Evolutionary conservation across 2,888 invertebrate species (phyloP).

Genomic region (Belgica antarctica): DNA sequence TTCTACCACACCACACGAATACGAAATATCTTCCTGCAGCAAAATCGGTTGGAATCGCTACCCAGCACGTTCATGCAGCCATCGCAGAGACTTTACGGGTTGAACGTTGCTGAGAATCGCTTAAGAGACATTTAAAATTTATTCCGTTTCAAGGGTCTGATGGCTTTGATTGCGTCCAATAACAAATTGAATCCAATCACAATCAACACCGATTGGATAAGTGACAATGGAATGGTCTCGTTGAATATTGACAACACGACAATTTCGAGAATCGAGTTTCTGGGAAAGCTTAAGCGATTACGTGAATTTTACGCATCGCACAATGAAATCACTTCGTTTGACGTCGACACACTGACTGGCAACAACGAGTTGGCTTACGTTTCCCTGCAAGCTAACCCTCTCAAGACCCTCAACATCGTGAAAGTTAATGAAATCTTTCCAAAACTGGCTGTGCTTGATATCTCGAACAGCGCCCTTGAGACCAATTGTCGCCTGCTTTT

Average conservation of each 20-base stretch:
- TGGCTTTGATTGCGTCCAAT: slow-evolving; percentile 29
- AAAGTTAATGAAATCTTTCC: slow-evolving; percentile 22
- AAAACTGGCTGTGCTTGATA: slow-evolving; percentile 16
- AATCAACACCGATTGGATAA: slow-evolving; percentile 31
- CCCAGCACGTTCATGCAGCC: slow-evolving; percentile 29
- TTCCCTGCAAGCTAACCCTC: slow-evolving; percentile 29
- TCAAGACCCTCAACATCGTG: slow-evolving; percentile 1
- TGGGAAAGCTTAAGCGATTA: slow-evolving; percentile 18
- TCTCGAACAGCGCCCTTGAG: slow-evolving; percentile 5
- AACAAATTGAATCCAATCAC: slow-evolving; percentile 42
- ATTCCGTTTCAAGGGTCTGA: slow-evolving; percentile 42
- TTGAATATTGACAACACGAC: slow-evolving; percentile 42
- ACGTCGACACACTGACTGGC: neutral
- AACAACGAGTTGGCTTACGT: slow-evolving; percentile 12
- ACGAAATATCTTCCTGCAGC: slow-evolving; percentile 40
- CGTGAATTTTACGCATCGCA: slow-evolving; percentile 22
- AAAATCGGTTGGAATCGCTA: slow-evolving; percentile 24
- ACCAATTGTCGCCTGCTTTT: slow-evolving; percentile 24
- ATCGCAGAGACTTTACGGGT: slow-evolving; percentile 24
- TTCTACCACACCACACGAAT: slow-evolving; percentile 35
- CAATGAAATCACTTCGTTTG: slow-evolving; percentile 17
- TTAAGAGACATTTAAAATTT: slow-evolving; percentile 35
- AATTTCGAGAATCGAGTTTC: slow-evolving; percentile 25
- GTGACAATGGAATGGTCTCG: slow-evolving; percentile 41
- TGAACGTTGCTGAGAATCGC: slow-evolving; percentile 34